These are phyloP conservation scores for Mellivora capensis DNA, from an alignment of 2,113 vertebrate species.

Conservation along the genomic window DNA sequence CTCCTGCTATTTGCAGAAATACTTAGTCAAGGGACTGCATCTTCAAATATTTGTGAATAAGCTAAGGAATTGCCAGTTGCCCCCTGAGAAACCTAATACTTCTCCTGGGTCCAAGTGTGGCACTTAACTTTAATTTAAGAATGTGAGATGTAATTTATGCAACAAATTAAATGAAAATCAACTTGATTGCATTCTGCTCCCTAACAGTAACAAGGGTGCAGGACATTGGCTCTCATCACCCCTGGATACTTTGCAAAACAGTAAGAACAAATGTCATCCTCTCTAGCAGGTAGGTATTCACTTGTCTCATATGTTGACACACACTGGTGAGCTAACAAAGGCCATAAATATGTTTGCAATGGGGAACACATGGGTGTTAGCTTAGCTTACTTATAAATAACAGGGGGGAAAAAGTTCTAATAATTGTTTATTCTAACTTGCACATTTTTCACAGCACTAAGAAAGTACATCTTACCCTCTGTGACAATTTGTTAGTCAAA, in stretches of 20 bases:
- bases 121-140: neutral
- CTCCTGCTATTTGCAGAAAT: slow-evolving; percentile 54
- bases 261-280: neutral
- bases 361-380: neutral
- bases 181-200: fast-evolving
- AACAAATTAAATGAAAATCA: neutral
- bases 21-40: neutral
- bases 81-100: neutral
- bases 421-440: neutral
- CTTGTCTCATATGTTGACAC: neutral
- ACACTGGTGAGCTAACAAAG: neutral
- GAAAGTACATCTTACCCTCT: neutral
- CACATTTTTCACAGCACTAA: neutral
- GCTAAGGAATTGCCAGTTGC: neutral
- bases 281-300: neutral
- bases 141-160: neutral
- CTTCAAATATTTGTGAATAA: slow-evolving; percentile 73
- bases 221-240: fast-evolving
- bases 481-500: slow-evolving; percentile 3
- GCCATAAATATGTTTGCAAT: neutral
- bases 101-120: neutral
- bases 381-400: neutral
- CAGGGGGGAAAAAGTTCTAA: neutral
- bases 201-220: neutral
- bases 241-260: neutral